Conservation (phyloP, 1,140 invertebrate species). For the Drosophila nebulosa region DNA sequence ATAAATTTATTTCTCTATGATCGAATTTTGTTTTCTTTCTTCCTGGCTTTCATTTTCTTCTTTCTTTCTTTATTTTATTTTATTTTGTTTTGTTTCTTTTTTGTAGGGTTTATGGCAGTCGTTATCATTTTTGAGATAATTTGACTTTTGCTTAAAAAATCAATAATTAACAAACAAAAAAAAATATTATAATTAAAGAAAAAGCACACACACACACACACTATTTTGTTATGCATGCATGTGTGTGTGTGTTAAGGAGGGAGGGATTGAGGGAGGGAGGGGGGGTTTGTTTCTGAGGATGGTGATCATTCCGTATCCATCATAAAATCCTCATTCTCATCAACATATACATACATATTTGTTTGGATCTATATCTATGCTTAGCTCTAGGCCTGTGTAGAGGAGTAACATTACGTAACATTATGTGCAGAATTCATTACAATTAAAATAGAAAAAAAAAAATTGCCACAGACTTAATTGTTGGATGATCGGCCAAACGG, state of each 20-base stretch:
- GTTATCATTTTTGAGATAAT: slow-evolving; percentile 71
- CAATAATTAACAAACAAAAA: slow-evolving; percentile 43
- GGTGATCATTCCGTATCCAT: slow-evolving; percentile 5
- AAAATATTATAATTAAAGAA: slow-evolving; percentile 1
- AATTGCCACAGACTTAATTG: slow-evolving; percentile 50
- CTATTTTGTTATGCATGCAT: too few species aligned
- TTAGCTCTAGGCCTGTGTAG: slow-evolving; percentile 43
- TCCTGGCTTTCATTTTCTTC: slow-evolving; percentile 15
- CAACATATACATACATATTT: not conserved
- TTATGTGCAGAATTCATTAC: slow-evolving; percentile 47
- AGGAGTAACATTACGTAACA: slow-evolving; percentile 11
- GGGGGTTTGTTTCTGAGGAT: not conserved
- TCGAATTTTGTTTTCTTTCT: slow-evolving; percentile 9
- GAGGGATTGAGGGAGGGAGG: too few species aligned
- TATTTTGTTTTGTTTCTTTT: slow-evolving; percentile 16
- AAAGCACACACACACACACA: too few species aligned
- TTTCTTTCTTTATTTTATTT: slow-evolving; percentile 11
- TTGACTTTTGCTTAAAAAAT: slow-evolving; percentile 61
- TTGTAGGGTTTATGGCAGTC: slow-evolving; percentile 68
- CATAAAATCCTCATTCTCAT: not conserved
- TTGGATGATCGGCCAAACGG: slow-evolving; percentile 47
- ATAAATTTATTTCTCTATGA: not conserved
- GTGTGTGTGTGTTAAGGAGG: not conserved
- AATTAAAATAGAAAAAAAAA: slow-evolving; percentile 30
- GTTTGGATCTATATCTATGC: slow-evolving; percentile 1